phyloP scores from a whole-genome alignment of 2,113 vertebrate species.

The Lepus americanus region DNA sequence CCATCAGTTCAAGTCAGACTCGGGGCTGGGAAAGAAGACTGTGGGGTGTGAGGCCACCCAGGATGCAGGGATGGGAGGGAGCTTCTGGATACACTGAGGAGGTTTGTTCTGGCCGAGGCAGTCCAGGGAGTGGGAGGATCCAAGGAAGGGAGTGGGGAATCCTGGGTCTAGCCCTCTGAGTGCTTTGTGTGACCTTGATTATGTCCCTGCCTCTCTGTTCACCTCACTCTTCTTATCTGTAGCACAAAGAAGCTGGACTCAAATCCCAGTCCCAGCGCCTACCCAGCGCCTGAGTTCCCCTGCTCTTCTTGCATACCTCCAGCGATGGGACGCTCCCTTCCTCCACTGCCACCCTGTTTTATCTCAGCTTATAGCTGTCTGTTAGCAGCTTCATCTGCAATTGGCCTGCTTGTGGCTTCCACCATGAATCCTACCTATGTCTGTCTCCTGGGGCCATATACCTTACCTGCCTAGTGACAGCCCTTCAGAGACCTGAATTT shows the following conservation, averaged over 20 bases:
- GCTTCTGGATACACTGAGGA: slow-evolving; percentile 13
- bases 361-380: background rate
- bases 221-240: slow-evolving; percentile 7
- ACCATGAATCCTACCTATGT: background rate
- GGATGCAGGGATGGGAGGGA: background rate
- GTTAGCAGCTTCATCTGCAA: slow-evolving; percentile 32
- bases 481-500: background rate
- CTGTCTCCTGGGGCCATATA: background rate
- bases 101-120: slow-evolving; percentile 56
- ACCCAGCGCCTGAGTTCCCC: background rate
- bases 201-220: background rate
- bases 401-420: background rate
- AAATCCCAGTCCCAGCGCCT: background rate
- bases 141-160: background rate
- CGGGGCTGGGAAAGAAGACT: slow-evolving; percentile 56
- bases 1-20: slow-evolving; percentile 49
- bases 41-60: slow-evolving; percentile 66
- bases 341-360: background rate
- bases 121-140: slow-evolving; percentile 29
- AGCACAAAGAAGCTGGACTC: background rate
- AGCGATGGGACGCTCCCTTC: background rate
- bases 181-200: background rate
- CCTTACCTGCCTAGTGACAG: background rate
- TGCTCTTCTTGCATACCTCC: background rate
- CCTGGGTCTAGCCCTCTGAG: slow-evolving; percentile 21